phyloP scores from a whole-genome alignment of 1,140 invertebrate species.

The Delia radicum region DNA sequence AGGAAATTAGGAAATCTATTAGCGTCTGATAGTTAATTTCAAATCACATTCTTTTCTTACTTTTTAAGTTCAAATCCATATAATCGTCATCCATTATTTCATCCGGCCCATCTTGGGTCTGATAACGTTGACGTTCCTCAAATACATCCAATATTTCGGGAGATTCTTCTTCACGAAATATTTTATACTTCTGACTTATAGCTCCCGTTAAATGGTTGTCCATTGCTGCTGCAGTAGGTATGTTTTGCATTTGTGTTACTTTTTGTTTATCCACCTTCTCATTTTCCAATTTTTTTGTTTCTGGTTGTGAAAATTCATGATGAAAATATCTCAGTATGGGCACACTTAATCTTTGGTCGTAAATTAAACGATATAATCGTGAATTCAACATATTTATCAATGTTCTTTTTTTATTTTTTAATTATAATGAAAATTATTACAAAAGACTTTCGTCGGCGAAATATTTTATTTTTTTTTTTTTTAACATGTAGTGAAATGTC shows the following conservation, averaged over 20 bases:
- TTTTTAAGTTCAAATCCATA: conserved; percentile 56
- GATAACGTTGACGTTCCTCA: conserved; percentile 61
- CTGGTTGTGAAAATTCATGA: conserved; percentile 45
- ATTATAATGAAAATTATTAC: background rate
- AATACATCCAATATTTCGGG: conserved; percentile 66
- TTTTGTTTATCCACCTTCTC: background rate
- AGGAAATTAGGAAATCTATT: background rate
- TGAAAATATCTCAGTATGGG: conserved; percentile 45
- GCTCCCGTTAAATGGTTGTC: conserved; percentile 30
- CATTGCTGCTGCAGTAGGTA: background rate
- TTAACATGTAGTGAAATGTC: background rate
- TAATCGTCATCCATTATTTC: conserved; percentile 52
- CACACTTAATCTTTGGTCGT: conserved; percentile 38
- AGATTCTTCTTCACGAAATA: conserved; percentile 63
- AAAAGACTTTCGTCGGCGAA: background rate
- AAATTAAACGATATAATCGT: conserved; percentile 41
- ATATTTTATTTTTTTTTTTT: background rate
- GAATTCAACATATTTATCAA: conserved; percentile 35
- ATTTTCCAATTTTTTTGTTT: background rate
- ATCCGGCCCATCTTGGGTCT: conserved; percentile 53
- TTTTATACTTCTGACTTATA: conserved; percentile 46
- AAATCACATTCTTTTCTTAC: conserved; percentile 52
- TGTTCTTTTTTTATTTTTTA: no score
- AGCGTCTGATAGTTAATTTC: conserved; percentile 2
- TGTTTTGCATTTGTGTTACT: background rate